phyloP scores from a whole-genome alignment of 2,797 vertebrate species.

The Chloroceryle inda region DNA sequence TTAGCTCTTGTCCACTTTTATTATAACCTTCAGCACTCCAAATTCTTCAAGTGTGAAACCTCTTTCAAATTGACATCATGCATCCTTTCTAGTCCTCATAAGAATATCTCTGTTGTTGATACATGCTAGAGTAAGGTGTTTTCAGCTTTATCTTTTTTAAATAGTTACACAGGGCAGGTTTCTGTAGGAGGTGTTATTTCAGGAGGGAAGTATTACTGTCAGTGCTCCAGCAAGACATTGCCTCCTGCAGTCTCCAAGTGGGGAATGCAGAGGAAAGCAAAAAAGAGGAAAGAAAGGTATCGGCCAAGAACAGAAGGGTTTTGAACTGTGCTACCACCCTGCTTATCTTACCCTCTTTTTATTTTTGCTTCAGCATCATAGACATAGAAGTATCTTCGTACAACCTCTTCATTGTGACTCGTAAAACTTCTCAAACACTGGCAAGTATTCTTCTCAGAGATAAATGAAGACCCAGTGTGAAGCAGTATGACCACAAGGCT shows the following conservation, averaged over 20 bases:
- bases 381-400: neutral
- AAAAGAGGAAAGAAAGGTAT: neutral
- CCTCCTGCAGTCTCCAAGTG: neutral
- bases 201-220: neutral
- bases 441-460: neutral
- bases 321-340: neutral
- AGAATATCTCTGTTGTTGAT: neutral
- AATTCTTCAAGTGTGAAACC: neutral
- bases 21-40: neutral
- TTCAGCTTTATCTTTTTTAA: neutral
- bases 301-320: neutral
- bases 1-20: neutral
- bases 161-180: neutral
- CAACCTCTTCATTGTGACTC: neutral
- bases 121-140: neutral
- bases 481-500: neutral
- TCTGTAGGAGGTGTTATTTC: neutral
- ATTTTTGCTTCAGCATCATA: neutral
- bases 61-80: neutral
- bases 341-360: neutral
- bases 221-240: neutral
- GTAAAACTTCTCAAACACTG: neutral
- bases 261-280: neutral
- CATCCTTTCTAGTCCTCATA: neutral
- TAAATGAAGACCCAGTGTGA: rapidly evolving